Evolutionary conservation across 1,140 invertebrate genomes (phyloP).

Genomic region (Asobara japonica): DNA sequence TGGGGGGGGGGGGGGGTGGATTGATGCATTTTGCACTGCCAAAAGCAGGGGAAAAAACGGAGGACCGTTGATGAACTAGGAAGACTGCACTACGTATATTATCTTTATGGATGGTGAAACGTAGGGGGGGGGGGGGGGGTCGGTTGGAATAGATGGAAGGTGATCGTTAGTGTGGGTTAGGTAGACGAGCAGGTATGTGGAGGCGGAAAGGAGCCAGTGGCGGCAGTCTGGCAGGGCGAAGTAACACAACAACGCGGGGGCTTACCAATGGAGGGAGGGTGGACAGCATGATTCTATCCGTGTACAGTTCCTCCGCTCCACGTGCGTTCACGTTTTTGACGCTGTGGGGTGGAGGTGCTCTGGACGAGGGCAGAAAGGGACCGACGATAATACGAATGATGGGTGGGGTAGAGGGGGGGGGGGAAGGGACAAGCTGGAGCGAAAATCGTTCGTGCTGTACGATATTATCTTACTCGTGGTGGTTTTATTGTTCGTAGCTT

Average conservation of each 20-base stretch:
- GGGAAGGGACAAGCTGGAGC: neutral
- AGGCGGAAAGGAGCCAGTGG: neutral
- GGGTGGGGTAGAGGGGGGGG: neutral
- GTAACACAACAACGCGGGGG: neutral
- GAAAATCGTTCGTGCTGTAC: conserved; percentile 16
- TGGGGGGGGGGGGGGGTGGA: neutral
- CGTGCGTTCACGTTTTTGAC: conserved; percentile 22
- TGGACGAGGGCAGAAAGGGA: conserved; percentile 2
- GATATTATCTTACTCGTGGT: conserved; percentile 14
- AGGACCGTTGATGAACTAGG: too few species aligned
- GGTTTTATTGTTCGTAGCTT: conserved; percentile 14
- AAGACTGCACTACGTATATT: too few species aligned
- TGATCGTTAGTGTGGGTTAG: neutral
- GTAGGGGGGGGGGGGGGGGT: neutral
- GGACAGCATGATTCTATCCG: neutral
- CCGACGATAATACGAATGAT: conserved; percentile 31
- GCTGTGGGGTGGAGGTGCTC: neutral
- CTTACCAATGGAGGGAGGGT: conserved; percentile 7
- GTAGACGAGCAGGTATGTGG: conserved; percentile 17
- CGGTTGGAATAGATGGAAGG: neutral
- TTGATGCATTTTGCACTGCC: too few species aligned
- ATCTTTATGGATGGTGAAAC: too few species aligned
- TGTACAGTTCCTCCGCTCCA: neutral
- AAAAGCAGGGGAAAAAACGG: too few species aligned
- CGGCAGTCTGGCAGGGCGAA: neutral